Evolutionary conservation across 2,113 vertebrate species (phyloP).

Genomic region (Seriola quinqueradiata): DNA sequence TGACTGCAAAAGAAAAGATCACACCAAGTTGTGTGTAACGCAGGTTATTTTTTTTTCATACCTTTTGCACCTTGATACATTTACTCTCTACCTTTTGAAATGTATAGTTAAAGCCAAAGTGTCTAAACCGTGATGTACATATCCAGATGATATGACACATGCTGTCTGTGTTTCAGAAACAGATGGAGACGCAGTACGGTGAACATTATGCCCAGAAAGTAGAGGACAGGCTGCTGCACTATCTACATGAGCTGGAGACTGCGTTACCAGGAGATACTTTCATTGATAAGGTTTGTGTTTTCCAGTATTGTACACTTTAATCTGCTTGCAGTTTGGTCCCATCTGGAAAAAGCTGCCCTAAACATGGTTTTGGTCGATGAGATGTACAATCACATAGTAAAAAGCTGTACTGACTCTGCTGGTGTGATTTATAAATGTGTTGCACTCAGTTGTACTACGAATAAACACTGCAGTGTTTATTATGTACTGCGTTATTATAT

Average conservation of each 20-base stretch:
- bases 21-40: background rate
- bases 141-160: background rate
- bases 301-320: background rate
- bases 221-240: conserved; percentile 79
- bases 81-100: background rate
- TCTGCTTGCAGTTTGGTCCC: background rate
- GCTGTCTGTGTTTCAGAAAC: conserved; percentile 65
- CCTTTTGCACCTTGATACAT: background rate
- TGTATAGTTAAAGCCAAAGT: background rate
- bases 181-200: conserved; percentile 81
- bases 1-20: too few species aligned
- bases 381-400: too few species aligned
- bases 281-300: conserved; percentile 74
- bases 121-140: background rate
- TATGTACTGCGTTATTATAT: too few species aligned
- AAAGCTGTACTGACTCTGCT: too few species aligned
- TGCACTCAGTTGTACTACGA: too few species aligned
- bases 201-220: conserved; percentile 79
- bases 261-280: conserved; percentile 68
- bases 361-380: too few species aligned
- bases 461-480: too few species aligned
- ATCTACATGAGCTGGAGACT: conserved; percentile 73
- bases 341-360: background rate
- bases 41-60: background rate
- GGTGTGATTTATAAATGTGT: too few species aligned